These are phyloP conservation scores for Oscheius sp. DNA, from an alignment of 2,888 invertebrate species.

Conservation along the genomic window DNA sequence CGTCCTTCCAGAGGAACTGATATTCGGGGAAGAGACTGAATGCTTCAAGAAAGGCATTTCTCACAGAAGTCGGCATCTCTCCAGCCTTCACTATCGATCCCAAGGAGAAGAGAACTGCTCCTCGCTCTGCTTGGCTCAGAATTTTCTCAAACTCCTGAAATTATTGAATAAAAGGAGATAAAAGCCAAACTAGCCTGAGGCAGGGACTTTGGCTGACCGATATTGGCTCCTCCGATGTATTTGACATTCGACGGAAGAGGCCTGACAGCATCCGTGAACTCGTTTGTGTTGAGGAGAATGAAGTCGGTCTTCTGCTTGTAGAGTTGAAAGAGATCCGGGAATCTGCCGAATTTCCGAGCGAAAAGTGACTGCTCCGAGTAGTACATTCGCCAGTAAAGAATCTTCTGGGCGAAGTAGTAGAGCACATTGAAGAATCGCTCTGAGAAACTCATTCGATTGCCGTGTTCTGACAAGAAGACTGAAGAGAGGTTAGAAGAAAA, in stretches of 20 bases:
- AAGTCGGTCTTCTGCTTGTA: slow-evolving; percentile 34
- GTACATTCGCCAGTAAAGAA: slow-evolving; percentile 12
- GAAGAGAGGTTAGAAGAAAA: neutral
- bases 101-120: slow-evolving; percentile 34
- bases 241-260: slow-evolving; percentile 29
- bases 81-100: slow-evolving; percentile 36
- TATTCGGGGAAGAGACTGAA: slow-evolving; percentile 36
- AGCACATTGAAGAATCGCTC: slow-evolving; percentile 33
- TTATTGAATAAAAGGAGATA: neutral
- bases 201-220: slow-evolving; percentile 14
- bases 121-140: slow-evolving; percentile 3
- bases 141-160: slow-evolving; percentile 33
- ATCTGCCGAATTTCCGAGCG: neutral
- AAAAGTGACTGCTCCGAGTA: slow-evolving; percentile 22
- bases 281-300: slow-evolving; percentile 38
- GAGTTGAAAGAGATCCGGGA: slow-evolving; percentile 24
- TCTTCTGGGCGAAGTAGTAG: slow-evolving; percentile 29
- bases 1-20: slow-evolving; percentile 35
- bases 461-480: slow-evolving; percentile 33
- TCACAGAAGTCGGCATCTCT: slow-evolving; percentile 34
- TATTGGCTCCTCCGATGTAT: slow-evolving; percentile 36
- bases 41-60: slow-evolving; percentile 36
- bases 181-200: slow-evolving; percentile 8
- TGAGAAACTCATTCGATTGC: slow-evolving; percentile 29
- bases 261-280: slow-evolving; percentile 38